phyloP scores from a whole-genome alignment of 2,113 vertebrate species.

The Tachysurus fulvidraco region DNA sequence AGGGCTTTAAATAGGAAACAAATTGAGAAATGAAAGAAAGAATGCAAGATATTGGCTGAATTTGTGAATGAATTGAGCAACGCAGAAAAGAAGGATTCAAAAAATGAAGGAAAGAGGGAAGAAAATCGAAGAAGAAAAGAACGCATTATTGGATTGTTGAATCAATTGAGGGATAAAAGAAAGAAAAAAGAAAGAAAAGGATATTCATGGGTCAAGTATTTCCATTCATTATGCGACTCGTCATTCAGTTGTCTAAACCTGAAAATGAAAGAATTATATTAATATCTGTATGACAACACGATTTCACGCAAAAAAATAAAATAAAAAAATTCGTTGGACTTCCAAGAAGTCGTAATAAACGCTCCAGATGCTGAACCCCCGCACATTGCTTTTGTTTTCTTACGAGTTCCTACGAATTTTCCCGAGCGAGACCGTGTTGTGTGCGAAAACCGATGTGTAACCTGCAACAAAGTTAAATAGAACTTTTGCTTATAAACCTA shows the following conservation, averaged over 20 bases:
- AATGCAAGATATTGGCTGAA: background rate
- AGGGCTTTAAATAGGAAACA: background rate
- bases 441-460: constrained; percentile 10
- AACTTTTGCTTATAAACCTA: constrained; percentile 33
- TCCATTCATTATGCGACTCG: constrained; percentile 20
- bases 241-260: constrained; percentile 32
- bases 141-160: background rate
- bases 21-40: background rate
- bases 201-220: constrained; percentile 42
- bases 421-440: constrained; percentile 6
- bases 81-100: background rate
- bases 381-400: background rate
- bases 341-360: background rate
- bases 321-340: background rate
- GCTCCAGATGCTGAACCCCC: background rate
- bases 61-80: background rate
- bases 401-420: background rate
- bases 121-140: background rate
- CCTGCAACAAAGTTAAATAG: constrained; percentile 38
- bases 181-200: constrained; percentile 1
- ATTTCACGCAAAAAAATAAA: constrained; percentile 7
- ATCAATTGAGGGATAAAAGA: background rate
- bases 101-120: background rate
- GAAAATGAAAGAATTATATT: constrained; percentile 34
- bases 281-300: constrained; percentile 13